phyloP scores from a whole-genome alignment of 2,888 invertebrate genomes.

The Mylabris sibirica region DNA sequence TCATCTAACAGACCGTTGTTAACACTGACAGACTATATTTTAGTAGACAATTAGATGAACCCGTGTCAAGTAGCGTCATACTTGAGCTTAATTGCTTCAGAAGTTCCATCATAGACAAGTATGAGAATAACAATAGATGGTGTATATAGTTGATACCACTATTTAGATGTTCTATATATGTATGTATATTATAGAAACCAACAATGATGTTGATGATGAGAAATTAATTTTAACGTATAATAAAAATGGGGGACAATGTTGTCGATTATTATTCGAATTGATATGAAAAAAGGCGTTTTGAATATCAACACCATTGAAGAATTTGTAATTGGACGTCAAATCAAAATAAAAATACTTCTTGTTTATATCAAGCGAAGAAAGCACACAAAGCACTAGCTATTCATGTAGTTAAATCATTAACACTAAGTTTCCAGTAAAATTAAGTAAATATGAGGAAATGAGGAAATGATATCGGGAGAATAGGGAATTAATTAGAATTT shows the following conservation, averaged over 20 bases:
- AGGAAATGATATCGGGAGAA: slow-evolving; percentile 12
- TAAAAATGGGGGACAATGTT: too few relatives aligned
- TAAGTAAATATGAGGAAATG: slow-evolving; percentile 18
- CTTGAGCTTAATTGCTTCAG: slow-evolving; percentile 36
- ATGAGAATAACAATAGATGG: slow-evolving; percentile 2
- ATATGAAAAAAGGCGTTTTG: too few relatives aligned
- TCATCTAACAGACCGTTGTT: slow-evolving; percentile 22
- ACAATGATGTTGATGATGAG: background rate
- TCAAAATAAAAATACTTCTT: too few relatives aligned
- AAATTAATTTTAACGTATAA: background rate
- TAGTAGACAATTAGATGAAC: slow-evolving; percentile 26
- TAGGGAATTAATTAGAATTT: background rate
- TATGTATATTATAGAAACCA: background rate
- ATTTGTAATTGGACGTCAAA: too few relatives aligned
- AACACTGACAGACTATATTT: slow-evolving; percentile 31
- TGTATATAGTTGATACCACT: slow-evolving; percentile 21
- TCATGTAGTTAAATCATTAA: slow-evolving; percentile 26
- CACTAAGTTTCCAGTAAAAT: slow-evolving; percentile 20
- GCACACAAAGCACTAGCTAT: too few relatives aligned
- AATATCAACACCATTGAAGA: too few relatives aligned
- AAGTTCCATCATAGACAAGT: slow-evolving; percentile 29
- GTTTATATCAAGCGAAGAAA: too few relatives aligned
- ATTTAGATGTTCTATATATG: slow-evolving; percentile 20
- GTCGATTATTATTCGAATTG: too few relatives aligned
- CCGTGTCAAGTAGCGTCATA: slow-evolving; percentile 37